Percentiles rank a stretch among this genome's conserved stretches.
Evolutionary conservation across 2,888 invertebrate genomes (phyloP).

Genomic region (Drosophila sordidula): DNA sequence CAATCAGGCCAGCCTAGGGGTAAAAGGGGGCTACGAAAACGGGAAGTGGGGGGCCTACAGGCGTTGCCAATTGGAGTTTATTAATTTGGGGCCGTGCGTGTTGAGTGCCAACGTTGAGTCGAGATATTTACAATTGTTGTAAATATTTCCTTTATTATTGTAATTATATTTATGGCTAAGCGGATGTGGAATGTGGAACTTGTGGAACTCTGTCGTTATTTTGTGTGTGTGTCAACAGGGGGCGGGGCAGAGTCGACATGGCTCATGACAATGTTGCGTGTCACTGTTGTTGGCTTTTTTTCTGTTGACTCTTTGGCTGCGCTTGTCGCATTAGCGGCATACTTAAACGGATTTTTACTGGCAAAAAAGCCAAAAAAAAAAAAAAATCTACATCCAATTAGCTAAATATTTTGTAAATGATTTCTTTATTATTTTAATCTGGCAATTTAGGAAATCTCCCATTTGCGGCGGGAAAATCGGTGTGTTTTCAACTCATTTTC

Average conservation of each 20-base stretch:
- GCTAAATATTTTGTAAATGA: constrained; percentile 39
- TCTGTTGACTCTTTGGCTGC: constrained; percentile 45
- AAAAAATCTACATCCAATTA: constrained; percentile 22
- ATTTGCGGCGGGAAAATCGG: constrained; percentile 29
- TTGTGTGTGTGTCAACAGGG: neutral
- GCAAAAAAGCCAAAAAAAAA: neutral
- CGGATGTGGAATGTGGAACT: constrained; percentile 41
- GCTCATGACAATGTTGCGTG: constrained; percentile 66
- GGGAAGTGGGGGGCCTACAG: constrained; percentile 8
- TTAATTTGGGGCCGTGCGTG: constrained; percentile 78
- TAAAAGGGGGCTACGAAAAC: neutral
- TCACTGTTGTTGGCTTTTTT: constrained; percentile 17
- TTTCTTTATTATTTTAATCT: constrained; percentile 33
- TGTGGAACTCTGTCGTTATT: constrained; percentile 15
- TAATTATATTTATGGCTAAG: constrained; percentile 74
- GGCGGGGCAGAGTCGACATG: neutral
- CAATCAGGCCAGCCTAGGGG: constrained; percentile 55
- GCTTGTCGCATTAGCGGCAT: constrained; percentile 63
- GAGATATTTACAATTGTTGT: constrained; percentile 81
- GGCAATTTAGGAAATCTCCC: constrained; percentile 26
- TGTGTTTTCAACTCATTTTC: constrained; percentile 25
- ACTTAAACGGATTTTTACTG: constrained; percentile 66
- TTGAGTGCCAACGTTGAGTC: constrained; percentile 50
- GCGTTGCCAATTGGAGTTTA: constrained; percentile 76
- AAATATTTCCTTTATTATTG: constrained; percentile 82